Evolutionary conservation across 2,113 vertebrate species (phyloP).

Genomic region (Pteropus alecto): DNA sequence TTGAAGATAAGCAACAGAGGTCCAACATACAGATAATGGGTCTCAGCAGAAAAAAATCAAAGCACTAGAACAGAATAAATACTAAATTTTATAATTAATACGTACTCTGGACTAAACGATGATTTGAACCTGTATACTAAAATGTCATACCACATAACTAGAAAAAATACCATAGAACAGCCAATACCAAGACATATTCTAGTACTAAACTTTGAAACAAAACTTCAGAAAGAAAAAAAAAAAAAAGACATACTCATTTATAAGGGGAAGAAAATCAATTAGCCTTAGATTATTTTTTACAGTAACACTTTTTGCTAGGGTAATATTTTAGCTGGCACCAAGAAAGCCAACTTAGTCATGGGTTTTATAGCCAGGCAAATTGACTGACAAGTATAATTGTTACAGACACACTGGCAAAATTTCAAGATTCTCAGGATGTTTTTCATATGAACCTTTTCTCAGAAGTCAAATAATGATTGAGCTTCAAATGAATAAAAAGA

Average conservation of each 20-base stretch:
- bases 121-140: neutral
- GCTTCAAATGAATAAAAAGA: neutral
- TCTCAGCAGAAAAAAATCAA: neutral
- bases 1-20: neutral
- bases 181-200: neutral
- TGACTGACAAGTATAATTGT: neutral
- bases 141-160: neutral
- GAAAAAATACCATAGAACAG: neutral
- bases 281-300: neutral
- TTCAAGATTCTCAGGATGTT: neutral
- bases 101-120: neutral
- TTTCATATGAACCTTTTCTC: neutral
- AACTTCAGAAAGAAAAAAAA: neutral
- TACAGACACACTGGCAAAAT: neutral
- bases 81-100: neutral
- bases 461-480: neutral
- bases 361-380: neutral
- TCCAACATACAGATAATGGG: neutral
- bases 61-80: neutral
- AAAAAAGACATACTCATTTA: neutral
- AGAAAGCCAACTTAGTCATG: neutral
- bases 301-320: neutral
- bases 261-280: neutral
- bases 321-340: neutral
- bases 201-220: neutral